Conservation (phyloP, 2,113 vertebrate species). For the Lepus europaeus region DNA sequence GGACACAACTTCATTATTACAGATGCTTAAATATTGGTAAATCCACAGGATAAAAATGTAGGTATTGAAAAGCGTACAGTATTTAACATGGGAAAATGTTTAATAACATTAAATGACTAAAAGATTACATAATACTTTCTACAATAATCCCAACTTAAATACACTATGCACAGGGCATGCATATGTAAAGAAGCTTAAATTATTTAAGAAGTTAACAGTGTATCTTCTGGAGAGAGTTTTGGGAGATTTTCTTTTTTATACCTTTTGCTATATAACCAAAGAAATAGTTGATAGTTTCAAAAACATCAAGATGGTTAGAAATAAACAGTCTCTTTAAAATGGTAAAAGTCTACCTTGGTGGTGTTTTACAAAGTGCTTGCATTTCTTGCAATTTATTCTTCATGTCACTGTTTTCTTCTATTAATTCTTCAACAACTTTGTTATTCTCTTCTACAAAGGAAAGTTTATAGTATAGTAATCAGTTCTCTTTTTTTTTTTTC, state of each 20-base stretch:
- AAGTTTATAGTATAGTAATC: not conserved
- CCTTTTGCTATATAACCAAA: not conserved
- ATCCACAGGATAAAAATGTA: not conserved
- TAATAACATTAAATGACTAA: not conserved
- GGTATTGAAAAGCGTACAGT: not conserved
- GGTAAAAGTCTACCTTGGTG: slow-evolving; percentile 83
- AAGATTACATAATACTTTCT: not conserved
- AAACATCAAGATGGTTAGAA: not conserved
- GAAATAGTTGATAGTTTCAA: not conserved
- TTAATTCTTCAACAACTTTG: slow-evolving; percentile 79
- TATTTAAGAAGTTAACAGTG: not conserved
- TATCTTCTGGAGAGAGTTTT: not conserved
- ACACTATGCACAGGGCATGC: not conserved
- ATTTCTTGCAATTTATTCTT: slow-evolving; percentile 83
- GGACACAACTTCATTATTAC: not conserved
- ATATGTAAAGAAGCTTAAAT: not conserved
- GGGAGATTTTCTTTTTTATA: slow-evolving; percentile 6
- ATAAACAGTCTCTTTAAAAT: slow-evolving; percentile 40
- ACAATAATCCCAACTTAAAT: not conserved
- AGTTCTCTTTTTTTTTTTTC: not conserved
- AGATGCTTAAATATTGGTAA: slow-evolving; percentile 27
- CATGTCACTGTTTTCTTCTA: slow-evolving; percentile 83
- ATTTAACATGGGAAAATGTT: not conserved
- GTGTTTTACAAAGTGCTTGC: slow-evolving; percentile 39
- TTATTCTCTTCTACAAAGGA: slow-evolving; percentile 80